Conservation (phyloP, 2,113 vertebrate genomes). For the Stegostoma tigrinum region DNA sequence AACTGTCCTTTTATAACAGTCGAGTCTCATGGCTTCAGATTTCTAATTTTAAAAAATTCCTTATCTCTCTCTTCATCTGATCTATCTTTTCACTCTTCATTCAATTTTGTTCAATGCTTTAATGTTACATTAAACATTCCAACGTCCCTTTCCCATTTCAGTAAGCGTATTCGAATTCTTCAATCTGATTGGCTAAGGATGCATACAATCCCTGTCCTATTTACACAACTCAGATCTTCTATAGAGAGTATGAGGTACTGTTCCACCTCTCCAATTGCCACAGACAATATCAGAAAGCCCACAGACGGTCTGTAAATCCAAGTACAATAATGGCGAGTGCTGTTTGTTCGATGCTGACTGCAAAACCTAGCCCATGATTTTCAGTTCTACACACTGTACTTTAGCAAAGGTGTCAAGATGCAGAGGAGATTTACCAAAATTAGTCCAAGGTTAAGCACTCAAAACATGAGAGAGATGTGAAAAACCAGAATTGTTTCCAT, state of each 20-base stretch:
- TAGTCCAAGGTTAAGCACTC: neutral
- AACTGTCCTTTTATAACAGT: neutral
- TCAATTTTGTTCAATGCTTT: neutral
- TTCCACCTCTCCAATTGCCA: neutral
- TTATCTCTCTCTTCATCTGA: neutral
- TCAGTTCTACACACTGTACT: neutral
- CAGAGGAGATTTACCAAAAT: neutral
- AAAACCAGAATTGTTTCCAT: neutral
- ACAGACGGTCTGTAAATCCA: neutral
- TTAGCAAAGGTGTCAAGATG: neutral
- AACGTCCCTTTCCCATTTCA: neutral
- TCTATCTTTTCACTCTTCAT: neutral
- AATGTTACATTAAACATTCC: neutral
- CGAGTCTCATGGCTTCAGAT: neutral
- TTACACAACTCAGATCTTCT: neutral
- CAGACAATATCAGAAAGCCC: neutral
- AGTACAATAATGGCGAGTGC: neutral
- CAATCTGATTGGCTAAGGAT: neutral
- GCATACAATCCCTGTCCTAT: neutral
- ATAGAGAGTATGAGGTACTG: neutral
- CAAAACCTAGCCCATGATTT: neutral
- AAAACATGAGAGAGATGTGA: neutral
- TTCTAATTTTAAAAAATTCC: neutral
- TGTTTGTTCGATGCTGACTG: neutral
- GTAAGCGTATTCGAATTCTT: neutral